Evolutionary conservation across 2,797 vertebrate genomes (phyloP), one percentile per base, ranked within the genome.

Genomic region (Pipistrellus pygmaeus): DNA sequence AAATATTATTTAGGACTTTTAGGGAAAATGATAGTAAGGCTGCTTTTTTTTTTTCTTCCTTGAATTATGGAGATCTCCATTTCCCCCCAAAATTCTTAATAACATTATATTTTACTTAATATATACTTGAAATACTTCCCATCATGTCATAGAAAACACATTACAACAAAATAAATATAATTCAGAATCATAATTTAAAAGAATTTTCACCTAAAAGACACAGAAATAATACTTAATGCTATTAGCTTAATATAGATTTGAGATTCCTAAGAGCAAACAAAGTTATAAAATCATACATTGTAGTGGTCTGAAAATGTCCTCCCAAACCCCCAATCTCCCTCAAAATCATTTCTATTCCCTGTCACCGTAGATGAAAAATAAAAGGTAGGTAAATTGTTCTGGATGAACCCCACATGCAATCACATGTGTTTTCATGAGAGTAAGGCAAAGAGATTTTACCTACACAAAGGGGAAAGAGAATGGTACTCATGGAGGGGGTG

Each of bases 61-160:
- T 87, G 68, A 90, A 18, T 90, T 78, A 30, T 8, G 76, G 18
- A 90, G 85, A 57, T 68, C 23, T 30, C 51, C 51, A 48, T 38
- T 38, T 60, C 2, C 21, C 14, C 44, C 35, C 88, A 93, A 96
- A 89, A 83, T 84, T 96, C 11, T 82, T 84, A 60, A 64, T 5
- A 66, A 23, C 88, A 91, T 32, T 82, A 14, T 69, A 75, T 78
- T 93, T 88, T 84, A 76, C 41, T 87, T 96, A 93, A 64, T 64
- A 53, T 77, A 85, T 71, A 85, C 35, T 82, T 66, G 94, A 94
- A 4, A 85, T 88, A 94, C 92, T 94, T 83, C 17, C 83, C 12
- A 8, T 81, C 32, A 95, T 68, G 10, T 81, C 32, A 95, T 68
- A n/a, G 27, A 73, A 23, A 57, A 51, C 10, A 60, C 5, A 55